These are phyloP conservation scores for Himalopsyche anomala DNA, from an alignment of 2,888 invertebrate species.

Conservation along the genomic window DNA sequence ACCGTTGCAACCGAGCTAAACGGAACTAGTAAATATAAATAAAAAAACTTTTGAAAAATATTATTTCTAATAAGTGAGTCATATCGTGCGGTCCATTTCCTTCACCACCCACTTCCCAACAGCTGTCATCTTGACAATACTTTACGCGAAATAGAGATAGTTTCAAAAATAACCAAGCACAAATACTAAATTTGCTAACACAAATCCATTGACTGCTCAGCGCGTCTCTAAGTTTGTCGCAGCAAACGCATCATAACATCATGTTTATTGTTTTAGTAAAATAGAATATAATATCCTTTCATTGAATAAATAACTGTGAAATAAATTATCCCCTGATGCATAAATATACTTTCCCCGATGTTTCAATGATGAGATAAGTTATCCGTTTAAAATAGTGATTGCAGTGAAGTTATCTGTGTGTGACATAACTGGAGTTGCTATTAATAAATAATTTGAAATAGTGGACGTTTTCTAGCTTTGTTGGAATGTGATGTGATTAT, in stretches of 20 bases:
- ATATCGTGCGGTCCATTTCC: slow-evolving; percentile 38
- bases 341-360: no score
- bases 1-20: not conserved
- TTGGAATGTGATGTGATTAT: slow-evolving; percentile 19
- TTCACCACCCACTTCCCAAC: not conserved
- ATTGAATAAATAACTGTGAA: not conserved
- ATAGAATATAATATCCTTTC: not conserved
- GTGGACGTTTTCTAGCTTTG: slow-evolving; percentile 6
- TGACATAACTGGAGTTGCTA: slow-evolving; percentile 29
- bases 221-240: slow-evolving; percentile 41
- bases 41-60: not conserved
- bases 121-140: slow-evolving; percentile 50
- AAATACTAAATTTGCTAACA: slow-evolving; percentile 50
- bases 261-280: not conserved
- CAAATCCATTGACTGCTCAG: slow-evolving; percentile 44
- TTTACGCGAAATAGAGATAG: slow-evolving; percentile 53
- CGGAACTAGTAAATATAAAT: not conserved
- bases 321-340: not conserved
- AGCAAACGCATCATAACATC: slow-evolving; percentile 21
- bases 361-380: not conserved
- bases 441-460: slow-evolving; percentile 6
- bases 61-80: slow-evolving; percentile 28
- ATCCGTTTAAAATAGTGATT: not conserved
- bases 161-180: slow-evolving; percentile 50
- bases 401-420: slow-evolving; percentile 28